Evolutionary conservation across 2,113 vertebrate genomes (phyloP).

Genomic region (Bungarus multicinctus): DNA sequence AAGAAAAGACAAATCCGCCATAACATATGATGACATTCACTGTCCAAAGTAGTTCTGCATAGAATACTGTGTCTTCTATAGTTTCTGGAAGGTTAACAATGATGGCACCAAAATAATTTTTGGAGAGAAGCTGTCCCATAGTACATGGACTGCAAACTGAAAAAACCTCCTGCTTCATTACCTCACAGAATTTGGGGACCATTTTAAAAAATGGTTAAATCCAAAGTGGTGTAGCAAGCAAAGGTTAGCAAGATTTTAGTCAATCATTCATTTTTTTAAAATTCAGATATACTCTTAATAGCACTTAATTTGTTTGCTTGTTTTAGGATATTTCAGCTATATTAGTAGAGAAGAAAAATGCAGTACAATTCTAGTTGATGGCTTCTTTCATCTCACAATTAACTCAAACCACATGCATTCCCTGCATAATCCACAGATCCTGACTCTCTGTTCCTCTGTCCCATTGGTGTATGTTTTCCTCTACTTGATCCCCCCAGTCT

Average conservation of each 20-base stretch:
- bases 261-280: neutral
- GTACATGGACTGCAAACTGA: too few species aligned
- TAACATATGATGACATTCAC: too few species aligned
- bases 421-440: neutral
- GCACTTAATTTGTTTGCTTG: neutral
- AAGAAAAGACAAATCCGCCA: neutral
- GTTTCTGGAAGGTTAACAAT: too few species aligned
- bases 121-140: too few species aligned
- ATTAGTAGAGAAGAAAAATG: neutral
- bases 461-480: neutral
- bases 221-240: too few species aligned
- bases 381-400: neutral
- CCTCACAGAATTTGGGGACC: too few species aligned
- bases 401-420: neutral
- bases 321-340: neutral
- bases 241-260: neutral
- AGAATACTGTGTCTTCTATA: too few species aligned
- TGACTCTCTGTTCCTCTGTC: neutral
- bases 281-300: neutral
- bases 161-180: too few species aligned
- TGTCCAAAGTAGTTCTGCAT: too few species aligned
- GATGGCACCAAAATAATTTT: too few species aligned
- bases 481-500: neutral
- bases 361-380: neutral
- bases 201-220: neutral